Evolutionary conservation across 1,140 invertebrate genomes (phyloP), one percentile per base, ranked within the genome.

Genomic region (Heliothis virescens): DNA sequence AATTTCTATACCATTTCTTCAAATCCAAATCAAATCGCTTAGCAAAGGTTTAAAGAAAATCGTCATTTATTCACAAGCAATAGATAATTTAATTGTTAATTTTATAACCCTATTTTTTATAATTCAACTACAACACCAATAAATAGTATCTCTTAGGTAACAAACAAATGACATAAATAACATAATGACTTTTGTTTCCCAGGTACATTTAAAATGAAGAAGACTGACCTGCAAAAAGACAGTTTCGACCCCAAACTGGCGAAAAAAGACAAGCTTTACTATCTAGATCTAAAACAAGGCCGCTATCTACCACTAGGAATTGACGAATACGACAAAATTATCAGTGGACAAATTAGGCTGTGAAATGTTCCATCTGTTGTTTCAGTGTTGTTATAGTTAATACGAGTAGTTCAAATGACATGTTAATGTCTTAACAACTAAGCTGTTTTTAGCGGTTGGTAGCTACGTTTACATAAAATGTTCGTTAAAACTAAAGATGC

Each of bases 161-260:
- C 7, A 34, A 34, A 34, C 11, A 12, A 29, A 62, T 34, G 21
- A 62, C 21, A 34, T 26, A 1, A 29, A 2, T 11, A 53, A 52
- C 16, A 53, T 57, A 10, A 2, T 1, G 41, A 41, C 34, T 50
- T 71, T 41, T 80, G 65, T 26, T 71, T 85, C 81, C 13, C 86
- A 94, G 92, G 93, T 87, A 99, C 99, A 13, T 99, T 98, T 90
- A 99, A 99, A 95, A 95, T 99, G 90, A 98, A 98, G 92, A 99
- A 99, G 94, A 96, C 97, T 50, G 97, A 98, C 89, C 95, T 99
- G 15, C 98, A 99, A 92, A 97, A 98, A 83, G 98, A 99, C 91
- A 98, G 98, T 13, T 99, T 98, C 90, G 95, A 99, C 95, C 97
- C 98, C 0, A 96, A 95, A 55, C 91, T 95, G 75, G 96, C 97